Evolutionary conservation across 2,888 invertebrate genomes (phyloP).

Genomic region (Allygus modestus): DNA sequence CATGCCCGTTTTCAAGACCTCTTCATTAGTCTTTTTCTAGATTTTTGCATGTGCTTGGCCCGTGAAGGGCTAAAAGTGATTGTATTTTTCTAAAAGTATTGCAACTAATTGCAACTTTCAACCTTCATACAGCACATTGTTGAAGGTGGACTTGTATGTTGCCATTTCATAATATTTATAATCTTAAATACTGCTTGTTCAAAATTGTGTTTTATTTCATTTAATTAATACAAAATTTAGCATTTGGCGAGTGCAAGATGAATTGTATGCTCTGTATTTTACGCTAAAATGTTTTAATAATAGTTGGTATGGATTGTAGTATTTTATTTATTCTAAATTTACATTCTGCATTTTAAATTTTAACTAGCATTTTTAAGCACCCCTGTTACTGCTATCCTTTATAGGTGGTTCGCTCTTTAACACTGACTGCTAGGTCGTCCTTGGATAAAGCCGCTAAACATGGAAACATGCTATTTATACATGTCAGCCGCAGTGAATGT

Average conservation of each 20-base stretch:
- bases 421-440: no score
- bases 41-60: neutral
- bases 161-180: neutral
- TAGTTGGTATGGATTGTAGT: no score
- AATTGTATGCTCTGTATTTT: neutral
- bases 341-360: no score
- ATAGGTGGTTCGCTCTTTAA: no score
- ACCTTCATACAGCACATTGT: neutral
- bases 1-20: neutral
- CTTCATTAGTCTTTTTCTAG: constrained; percentile 7
- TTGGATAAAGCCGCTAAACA: no score
- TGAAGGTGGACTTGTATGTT: neutral
- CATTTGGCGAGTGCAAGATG: neutral
- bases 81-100: neutral
- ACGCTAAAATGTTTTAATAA: neutral
- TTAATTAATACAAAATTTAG: neutral
- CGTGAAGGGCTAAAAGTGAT: neutral
- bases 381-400: no score
- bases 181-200: neutral
- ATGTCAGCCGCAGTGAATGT: no score
- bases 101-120: neutral
- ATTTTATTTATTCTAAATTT: no score
- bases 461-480: no score
- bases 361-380: no score
- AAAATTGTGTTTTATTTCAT: neutral